Base-by-base conservation (phyloP, 1,140 invertebrate species). In the Brachionus angularis region DNA sequence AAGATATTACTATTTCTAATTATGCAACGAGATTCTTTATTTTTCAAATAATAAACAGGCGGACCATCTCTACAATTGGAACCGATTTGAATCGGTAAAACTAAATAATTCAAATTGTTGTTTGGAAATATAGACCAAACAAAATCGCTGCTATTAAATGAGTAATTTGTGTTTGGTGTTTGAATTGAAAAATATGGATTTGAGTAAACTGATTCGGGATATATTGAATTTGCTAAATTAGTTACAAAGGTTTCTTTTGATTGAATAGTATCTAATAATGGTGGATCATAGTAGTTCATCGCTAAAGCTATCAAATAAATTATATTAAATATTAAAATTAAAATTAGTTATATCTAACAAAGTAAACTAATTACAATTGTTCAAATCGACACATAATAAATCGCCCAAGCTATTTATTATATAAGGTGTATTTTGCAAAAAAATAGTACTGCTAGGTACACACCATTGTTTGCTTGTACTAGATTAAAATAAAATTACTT, bases 331-430 rank as follows among this genome's bases (percentile, higher is more conserved):
- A 23, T 23, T 29, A 8, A 39, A 39, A 12, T 10, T 39, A 21
- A 21, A 14, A 1, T 23, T 23, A 39, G 10, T 42, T 2, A 34
- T 25, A 21, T 5, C 3, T 5, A 14, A 18, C 16, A 23, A 25
- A 27, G 1, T 55, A n/a, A n/a, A n/a, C n/a, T n/a, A n/a, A 12
- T 58, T 58, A 58, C 53, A 39, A n/a, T 58, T 58, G 25, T 58
- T 58, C 12, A 58, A 3, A n/a, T 58, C 53, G 2, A 58, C 33
- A 36, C 53, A 58, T 39, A 58, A 31, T 12, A 58, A 39, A 27
- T 58, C 53, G 21, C 53, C 53, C 5, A 58, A 58, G 1, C 33
- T 39, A 23, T 31, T 29, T 18, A 58, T 58, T 27, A 58, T 58
- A 14, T 58, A 58, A n/a, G 53, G 53, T 23, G 53, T 58, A 12